phyloP scores from a whole-genome alignment of 2,888 invertebrate genomes.

The Agriopis marginaria region DNA sequence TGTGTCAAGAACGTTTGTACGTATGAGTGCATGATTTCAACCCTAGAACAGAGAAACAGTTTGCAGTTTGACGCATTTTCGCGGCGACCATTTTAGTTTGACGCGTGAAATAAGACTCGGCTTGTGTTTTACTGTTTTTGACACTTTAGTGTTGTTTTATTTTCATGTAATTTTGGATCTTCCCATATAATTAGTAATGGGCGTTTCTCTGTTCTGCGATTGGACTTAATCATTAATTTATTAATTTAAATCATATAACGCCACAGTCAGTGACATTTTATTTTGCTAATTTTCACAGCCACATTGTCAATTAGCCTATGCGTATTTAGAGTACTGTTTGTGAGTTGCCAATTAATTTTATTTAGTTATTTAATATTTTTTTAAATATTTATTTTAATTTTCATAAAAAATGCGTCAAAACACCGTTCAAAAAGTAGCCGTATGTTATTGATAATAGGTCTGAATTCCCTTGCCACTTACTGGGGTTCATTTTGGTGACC shows the following conservation, averaged over 20 bases:
- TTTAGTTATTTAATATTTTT: slow-evolving; percentile 67
- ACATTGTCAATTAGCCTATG: slow-evolving; percentile 86
- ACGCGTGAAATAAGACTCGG: slow-evolving; percentile 1
- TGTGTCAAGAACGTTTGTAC: slow-evolving; percentile 68
- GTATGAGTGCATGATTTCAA: slow-evolving; percentile 71
- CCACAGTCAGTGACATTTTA: slow-evolving; percentile 67
- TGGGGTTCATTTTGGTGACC: slow-evolving; percentile 69
- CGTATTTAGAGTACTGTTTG: slow-evolving; percentile 85
- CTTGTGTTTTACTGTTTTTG: background rate
- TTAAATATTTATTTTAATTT: slow-evolving; percentile 63
- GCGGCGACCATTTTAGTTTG: slow-evolving; percentile 25
- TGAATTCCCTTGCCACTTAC: slow-evolving; percentile 77
- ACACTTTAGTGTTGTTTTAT: background rate
- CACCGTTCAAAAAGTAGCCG: slow-evolving; percentile 84
- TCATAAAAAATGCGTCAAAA: slow-evolving; percentile 85
- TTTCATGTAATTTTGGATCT: slow-evolving; percentile 31
- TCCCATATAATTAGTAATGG: background rate
- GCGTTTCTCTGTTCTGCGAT: slow-evolving; percentile 66
- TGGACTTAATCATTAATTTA: slow-evolving; percentile 69
- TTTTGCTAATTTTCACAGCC: slow-evolving; percentile 87
- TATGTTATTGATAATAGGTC: slow-evolving; percentile 81
- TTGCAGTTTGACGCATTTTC: slow-evolving; percentile 33
- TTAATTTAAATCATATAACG: slow-evolving; percentile 76
- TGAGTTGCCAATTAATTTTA: slow-evolving; percentile 85
- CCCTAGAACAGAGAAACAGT: slow-evolving; percentile 64